A percentile compares a stretch with the other conserved stretches of the same genome.
phyloP scores from a whole-genome alignment of 1,140 invertebrate species.

The Arctopsyche grandis region DNA sequence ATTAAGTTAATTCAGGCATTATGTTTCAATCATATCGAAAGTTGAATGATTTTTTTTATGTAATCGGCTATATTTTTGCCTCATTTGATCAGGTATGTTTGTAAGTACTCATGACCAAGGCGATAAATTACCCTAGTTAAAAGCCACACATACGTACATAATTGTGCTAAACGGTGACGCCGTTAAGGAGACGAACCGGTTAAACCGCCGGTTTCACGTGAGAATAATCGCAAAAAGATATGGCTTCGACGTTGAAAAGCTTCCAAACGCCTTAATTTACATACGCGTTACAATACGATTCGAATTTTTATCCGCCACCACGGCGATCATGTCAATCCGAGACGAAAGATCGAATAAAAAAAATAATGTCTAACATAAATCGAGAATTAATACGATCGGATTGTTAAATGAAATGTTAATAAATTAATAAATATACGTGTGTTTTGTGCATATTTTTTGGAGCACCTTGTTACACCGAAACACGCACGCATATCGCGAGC shows the following conservation, averaged over 20 bases:
- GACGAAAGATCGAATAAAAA: neutral
- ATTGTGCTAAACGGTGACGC: too few relatives aligned
- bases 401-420: neutral
- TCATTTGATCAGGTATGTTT: too few relatives aligned
- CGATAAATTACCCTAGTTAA: too few relatives aligned
- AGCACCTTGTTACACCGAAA: neutral
- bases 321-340: neutral
- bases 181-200: too few relatives aligned
- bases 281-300: neutral
- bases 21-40: too few relatives aligned
- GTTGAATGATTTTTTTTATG: too few relatives aligned
- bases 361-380: neutral
- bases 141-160: too few relatives aligned
- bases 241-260: neutral
- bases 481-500: neutral
- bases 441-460: neutral
- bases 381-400: neutral
- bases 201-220: neutral
- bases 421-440: neutral
- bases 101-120: too few relatives aligned
- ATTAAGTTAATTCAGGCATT: too few relatives aligned
- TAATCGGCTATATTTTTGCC: too few relatives aligned
- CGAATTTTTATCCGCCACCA: neutral
- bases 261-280: conserved; percentile 3
- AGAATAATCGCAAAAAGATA: conserved; percentile 4